These are phyloP conservation scores for Tragopan temminckii DNA, from an alignment of 2,797 vertebrate species.

Conservation along the genomic window DNA sequence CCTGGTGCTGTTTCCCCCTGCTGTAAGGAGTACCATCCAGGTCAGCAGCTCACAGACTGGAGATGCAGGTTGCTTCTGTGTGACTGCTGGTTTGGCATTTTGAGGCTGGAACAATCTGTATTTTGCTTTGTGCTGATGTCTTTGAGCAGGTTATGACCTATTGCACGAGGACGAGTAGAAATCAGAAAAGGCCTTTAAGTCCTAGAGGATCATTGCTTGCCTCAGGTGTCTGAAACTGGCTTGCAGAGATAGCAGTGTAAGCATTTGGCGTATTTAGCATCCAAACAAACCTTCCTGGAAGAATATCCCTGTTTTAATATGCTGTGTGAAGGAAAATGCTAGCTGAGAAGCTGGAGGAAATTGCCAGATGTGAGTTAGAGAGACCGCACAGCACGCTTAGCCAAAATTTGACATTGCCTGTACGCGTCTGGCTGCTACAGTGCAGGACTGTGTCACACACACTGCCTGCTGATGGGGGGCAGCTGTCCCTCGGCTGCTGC, in stretches of 20 bases:
- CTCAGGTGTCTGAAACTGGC: background rate
- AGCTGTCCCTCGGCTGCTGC: background rate
- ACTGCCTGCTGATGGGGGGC: background rate
- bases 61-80: background rate
- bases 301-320: background rate
- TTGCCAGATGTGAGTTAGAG: background rate
- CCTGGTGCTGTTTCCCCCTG: accelerated
- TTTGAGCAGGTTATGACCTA: background rate
- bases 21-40: accelerated
- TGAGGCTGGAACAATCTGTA: background rate
- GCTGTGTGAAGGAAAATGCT: background rate
- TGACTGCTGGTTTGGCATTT: background rate
- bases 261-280: background rate
- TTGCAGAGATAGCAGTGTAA: background rate
- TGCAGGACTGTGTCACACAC: background rate
- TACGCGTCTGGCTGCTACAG: background rate
- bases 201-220: background rate
- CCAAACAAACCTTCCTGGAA: background rate
- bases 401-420: background rate
- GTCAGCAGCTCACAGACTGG: background rate
- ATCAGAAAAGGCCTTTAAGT: background rate
- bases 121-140: background rate
- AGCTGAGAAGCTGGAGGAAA: background rate
- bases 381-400: background rate
- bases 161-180: background rate